Evolutionary conservation across 2,888 invertebrate species (phyloP), one percentile per base, ranked within the genome.

Genomic region (Oligia latruncula): DNA sequence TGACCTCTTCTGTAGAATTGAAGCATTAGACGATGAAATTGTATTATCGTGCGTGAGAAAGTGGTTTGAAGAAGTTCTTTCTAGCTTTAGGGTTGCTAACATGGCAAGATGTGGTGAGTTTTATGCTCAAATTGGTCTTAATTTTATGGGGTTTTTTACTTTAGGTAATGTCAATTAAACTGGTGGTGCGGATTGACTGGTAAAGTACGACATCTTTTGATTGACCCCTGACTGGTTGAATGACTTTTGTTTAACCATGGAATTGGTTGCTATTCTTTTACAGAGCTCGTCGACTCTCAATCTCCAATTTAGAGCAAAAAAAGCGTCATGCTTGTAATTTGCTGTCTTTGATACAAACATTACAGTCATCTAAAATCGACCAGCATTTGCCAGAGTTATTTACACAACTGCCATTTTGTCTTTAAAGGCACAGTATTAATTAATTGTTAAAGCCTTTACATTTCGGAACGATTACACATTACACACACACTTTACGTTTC

Each of bases 371-470:
- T 40, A 40, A 55, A 49, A 23, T 29, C 17, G 9, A n/a, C 43
- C 35, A 67, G 17, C 11, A 5, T 58, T 65, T 55, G 15, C 4
- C 40, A 49, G 0, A 74, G 20, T 71, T 40, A 40, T 62, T 49
- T 55, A 23, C 40, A 55, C 4, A 71, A 49, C 43, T 52, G 52
- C 60, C n/a, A 81, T 74, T 9, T 71, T 71, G 52, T 43, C 67
- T 65, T 4, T 17, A 9, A 29, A 65, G n/a, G 15, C 20, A 55
- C 17, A 58, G 72, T 1, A 58, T 20, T 52, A 43, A 23, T 29
- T 15, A 15, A 68, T 67, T 62, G 29, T 55, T n/a, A 62, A 74
- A 62, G n/a, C 52, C 52, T 74, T 74, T 52, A 81, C 4, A 35
- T 72, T 77, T 58, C 29, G n/a, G n/a, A 81, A n/a, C 15, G 20